These are phyloP conservation scores for Oriolus oriolus DNA, from an alignment of 2,113 vertebrate genomes.

Conservation along the genomic window DNA sequence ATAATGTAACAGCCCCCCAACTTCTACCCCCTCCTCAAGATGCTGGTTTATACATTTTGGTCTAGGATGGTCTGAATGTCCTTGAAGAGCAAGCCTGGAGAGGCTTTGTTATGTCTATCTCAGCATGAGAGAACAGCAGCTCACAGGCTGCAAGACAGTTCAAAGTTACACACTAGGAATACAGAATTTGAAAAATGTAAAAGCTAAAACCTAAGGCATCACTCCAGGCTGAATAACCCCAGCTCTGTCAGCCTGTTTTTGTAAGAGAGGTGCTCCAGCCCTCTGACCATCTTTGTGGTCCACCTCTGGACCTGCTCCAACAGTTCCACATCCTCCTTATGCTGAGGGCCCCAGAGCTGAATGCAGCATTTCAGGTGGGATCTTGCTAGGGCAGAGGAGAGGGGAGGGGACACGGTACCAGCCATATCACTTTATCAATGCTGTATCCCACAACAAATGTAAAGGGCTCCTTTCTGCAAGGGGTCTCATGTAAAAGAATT, in stretches of 20 bases:
- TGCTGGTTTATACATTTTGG: no score
- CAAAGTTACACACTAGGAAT: no score
- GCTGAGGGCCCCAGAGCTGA: neutral
- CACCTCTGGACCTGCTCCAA: neutral
- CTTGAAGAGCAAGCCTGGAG: no score
- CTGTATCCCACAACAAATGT: neutral
- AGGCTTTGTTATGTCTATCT: no score
- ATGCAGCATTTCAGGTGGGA: neutral
- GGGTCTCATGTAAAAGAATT: neutral
- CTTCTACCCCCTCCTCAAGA: no score
- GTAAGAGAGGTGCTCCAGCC: neutral
- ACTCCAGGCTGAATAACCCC: neutral
- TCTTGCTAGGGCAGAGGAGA: fast-evolving
- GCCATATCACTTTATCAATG: neutral
- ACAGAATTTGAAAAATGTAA: no score
- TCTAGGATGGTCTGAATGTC: no score
- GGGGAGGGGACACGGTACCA: neutral
- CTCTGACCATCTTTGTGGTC: neutral
- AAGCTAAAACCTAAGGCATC: no score
- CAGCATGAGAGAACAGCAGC: no score
- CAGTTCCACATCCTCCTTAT: neutral
- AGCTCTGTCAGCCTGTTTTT: neutral
- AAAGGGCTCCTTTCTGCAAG: neutral
- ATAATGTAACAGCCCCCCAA: no score
- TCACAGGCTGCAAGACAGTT: no score